These are phyloP conservation scores for Lanistes nyassanus DNA, from an alignment of 1,140 invertebrate genomes.

Conservation along the genomic window DNA sequence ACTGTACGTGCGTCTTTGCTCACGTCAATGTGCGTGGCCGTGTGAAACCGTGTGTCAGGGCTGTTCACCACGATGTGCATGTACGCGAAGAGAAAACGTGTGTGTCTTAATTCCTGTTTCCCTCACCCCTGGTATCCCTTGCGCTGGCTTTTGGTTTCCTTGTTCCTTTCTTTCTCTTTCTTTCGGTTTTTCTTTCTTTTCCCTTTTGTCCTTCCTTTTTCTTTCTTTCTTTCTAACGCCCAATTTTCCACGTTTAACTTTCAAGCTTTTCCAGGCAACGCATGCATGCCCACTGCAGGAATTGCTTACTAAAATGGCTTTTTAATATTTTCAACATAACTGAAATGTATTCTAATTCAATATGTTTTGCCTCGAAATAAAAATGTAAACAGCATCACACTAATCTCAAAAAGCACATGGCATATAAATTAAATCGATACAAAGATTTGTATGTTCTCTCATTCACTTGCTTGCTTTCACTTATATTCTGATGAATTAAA, in stretches of 20 bases:
- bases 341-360: constrained; percentile 18
- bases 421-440: no score
- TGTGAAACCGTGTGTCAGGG: background rate
- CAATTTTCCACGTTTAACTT: no score
- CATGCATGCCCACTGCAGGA: no score
- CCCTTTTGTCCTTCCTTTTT: constrained; percentile 2
- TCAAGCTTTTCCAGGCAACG: no score
- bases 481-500: no score
- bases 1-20: background rate
- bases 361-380: background rate
- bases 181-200: constrained; percentile 12
- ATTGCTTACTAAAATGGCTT: no score
- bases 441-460: no score
- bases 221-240: constrained; percentile 11
- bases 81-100: no score
- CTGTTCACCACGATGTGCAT: background rate
- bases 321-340: constrained; percentile 11
- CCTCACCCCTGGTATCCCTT: background rate
- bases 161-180: constrained; percentile 20
- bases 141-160: constrained; percentile 2
- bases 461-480: no score
- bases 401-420: no score
- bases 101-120: background rate
- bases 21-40: background rate
- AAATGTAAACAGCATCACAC: background rate